Evolutionary conservation across 2,888 invertebrate species (phyloP).

Genomic region (Poecilobothrus nobilitatus): DNA sequence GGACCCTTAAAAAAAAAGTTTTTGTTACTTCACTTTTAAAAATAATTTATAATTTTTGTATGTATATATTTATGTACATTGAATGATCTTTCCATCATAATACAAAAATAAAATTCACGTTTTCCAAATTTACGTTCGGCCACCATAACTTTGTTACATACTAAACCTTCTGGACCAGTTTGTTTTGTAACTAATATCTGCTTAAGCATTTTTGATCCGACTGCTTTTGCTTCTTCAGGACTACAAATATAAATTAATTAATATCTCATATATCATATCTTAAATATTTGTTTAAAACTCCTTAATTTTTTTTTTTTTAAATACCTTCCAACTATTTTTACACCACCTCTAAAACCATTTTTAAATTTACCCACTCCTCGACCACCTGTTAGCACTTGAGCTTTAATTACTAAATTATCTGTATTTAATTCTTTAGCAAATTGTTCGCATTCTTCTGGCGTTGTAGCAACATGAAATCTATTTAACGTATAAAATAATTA

Average conservation of each 20-base stretch:
- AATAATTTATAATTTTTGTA: too few species aligned
- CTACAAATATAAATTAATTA: constrained; percentile 41
- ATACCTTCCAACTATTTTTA: constrained; percentile 38
- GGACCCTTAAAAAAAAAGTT: constrained; percentile 56
- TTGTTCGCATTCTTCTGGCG: constrained; percentile 65
- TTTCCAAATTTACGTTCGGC: constrained; percentile 88
- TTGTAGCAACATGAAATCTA: constrained; percentile 68
- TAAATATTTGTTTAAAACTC: too few species aligned
- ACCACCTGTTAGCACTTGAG: constrained; percentile 82
- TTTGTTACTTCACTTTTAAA: too few species aligned
- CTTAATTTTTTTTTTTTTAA: too few species aligned
- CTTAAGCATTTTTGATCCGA: constrained; percentile 77
- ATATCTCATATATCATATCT: too few species aligned
- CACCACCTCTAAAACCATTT: constrained; percentile 82
- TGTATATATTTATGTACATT: constrained; percentile 47
- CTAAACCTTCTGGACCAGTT: constrained; percentile 79
- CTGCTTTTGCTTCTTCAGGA: constrained; percentile 68
- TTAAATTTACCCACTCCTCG: constrained; percentile 83
- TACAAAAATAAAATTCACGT: constrained; percentile 89
- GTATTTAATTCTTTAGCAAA: constrained; percentile 63
- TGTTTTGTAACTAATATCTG: constrained; percentile 84
- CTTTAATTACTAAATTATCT: constrained; percentile 70
- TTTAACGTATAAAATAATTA: too few species aligned
- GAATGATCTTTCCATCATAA: constrained; percentile 91
- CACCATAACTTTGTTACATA: constrained; percentile 88